Conservation (phyloP, 2,113 vertebrate species). For the Labeo catla region DNA sequence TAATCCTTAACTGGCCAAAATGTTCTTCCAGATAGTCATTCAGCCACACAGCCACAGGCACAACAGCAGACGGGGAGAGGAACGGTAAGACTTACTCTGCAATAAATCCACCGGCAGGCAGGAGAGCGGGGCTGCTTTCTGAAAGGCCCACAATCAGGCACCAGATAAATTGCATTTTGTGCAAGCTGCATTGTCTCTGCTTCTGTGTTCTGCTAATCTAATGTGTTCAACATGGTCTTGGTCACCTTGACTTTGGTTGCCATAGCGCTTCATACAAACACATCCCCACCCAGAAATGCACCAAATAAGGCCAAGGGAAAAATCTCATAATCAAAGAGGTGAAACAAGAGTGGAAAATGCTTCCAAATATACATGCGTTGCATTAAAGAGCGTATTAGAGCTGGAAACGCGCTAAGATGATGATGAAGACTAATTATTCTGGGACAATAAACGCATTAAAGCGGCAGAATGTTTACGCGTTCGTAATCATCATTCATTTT, state of each 20-base stretch:
- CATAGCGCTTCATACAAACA: slow-evolving; percentile 82
- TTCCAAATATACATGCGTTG: slow-evolving; percentile 70
- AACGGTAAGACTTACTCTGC: slow-evolving; percentile 74
- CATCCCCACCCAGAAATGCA: slow-evolving; percentile 82
- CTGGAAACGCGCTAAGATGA: neutral
- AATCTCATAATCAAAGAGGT: slow-evolving; percentile 76
- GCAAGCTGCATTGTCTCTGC: slow-evolving; percentile 79
- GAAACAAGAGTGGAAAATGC: slow-evolving; percentile 72
- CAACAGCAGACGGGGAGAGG: slow-evolving; percentile 35
- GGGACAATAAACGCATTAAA: slow-evolving; percentile 78
- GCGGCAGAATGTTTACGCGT: slow-evolving; percentile 48
- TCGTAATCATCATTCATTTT: slow-evolving; percentile 59
- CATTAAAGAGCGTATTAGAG: slow-evolving; percentile 28
- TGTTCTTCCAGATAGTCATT: slow-evolving; percentile 23
- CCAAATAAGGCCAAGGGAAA: slow-evolving; percentile 80
- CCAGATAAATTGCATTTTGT: slow-evolving; percentile 76
- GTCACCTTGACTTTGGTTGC: slow-evolving; percentile 87
- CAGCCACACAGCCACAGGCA: slow-evolving; percentile 49
- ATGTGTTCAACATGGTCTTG: slow-evolving; percentile 82
- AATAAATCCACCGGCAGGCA: slow-evolving; percentile 75
- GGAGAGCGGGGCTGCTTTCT: slow-evolving; percentile 66
- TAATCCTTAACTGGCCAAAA: slow-evolving; percentile 41
- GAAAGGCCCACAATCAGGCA: slow-evolving; percentile 76
- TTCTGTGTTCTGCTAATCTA: slow-evolving; percentile 78
- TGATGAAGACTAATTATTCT: slow-evolving; percentile 75